Evolutionary conservation across 2,888 invertebrate genomes (phyloP), one percentile per base, ranked within the genome.

Genomic region (Eubasilissa splendida): DNA sequence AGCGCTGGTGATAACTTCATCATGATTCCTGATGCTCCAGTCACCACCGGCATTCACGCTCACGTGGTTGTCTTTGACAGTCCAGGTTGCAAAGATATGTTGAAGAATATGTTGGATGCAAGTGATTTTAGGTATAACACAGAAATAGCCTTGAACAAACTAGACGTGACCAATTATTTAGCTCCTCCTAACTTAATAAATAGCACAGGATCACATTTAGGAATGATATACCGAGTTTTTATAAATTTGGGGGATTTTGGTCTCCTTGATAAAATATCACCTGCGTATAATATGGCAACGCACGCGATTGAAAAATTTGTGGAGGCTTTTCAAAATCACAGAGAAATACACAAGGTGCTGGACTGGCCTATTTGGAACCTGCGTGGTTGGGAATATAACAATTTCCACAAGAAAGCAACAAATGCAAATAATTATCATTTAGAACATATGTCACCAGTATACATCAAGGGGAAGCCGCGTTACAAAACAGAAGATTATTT

Each of bases 401-500:
- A 31, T 22, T 63, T 63, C 31, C 22, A 63, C 31, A 31, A 31
- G 33, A 31, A 31, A 3, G 31, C 33, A 11, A 11, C 33, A 1
- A 4, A 60, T 7, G 22, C 8, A 8, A 3, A 9, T 22, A 22
- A 60, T 0, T 1, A 0, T 11, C 60, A 60, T 10, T 4, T 10
- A 31, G 9, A 22, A 10, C 9, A 8, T 4, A 31, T 22, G 22
- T 22, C 22, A 22, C 22, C 22, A 7, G 2, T 60, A 63, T 22
- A 63, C 22, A 11, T 31, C 33, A 63, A 31, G 22, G 11, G 22
- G 22, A 9, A 31, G 11, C 10, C 10, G 14, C 60, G 31, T 31
- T 63, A 63, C 60, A 63, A 31, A 63, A 11, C 60, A 12, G 60
- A 63, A 63, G 22, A 22, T 22, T 63, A 11, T 5, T 63, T 63